Conservation (phyloP, 2,888 invertebrate genomes). For the Liopterus haemorrhoidalis region DNA sequence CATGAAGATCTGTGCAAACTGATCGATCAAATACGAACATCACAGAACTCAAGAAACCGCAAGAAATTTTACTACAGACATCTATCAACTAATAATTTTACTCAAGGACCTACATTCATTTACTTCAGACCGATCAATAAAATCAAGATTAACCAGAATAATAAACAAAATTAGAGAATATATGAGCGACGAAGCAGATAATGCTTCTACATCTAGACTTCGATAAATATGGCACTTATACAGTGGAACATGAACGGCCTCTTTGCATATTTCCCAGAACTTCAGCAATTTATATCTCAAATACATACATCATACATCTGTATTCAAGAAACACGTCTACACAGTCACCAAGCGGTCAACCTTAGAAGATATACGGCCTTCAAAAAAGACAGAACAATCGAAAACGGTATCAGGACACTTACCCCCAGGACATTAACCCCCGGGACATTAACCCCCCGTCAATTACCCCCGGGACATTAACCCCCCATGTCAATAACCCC, state of each 20-base stretch:
- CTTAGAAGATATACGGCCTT: not conserved
- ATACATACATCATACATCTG: not conserved
- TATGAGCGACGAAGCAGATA: not conserved
- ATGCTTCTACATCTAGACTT: not conserved
- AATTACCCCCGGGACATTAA: no score
- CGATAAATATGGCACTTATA: not conserved
- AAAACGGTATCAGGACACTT: no score
- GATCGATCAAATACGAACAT: slow-evolving; percentile 7
- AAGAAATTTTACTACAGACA: slow-evolving; percentile 8
- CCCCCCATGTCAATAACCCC: no score
- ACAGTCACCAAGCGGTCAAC: not conserved
- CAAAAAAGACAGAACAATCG: slow-evolving; percentile 1
- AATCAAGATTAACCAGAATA: slow-evolving; percentile 18
- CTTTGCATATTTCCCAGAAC: slow-evolving; percentile 4
- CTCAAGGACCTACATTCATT: slow-evolving; percentile 8
- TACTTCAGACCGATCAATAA: slow-evolving; percentile 10
- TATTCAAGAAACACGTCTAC: slow-evolving; percentile 2
- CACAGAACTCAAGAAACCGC: slow-evolving; percentile 5
- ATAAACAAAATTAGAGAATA: slow-evolving; percentile 10
- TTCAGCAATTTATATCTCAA: not conserved
- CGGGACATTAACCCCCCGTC: no score
- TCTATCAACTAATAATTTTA: slow-evolving; percentile 7
- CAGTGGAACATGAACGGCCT: slow-evolving; percentile 6
- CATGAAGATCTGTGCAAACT: slow-evolving; percentile 10
- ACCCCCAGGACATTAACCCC: no score